A percentile compares a stretch with the other conserved stretches of the same genome.
phyloP scores from a whole-genome alignment of 2,113 vertebrate genomes.

The Casuarius casuarius region DNA sequence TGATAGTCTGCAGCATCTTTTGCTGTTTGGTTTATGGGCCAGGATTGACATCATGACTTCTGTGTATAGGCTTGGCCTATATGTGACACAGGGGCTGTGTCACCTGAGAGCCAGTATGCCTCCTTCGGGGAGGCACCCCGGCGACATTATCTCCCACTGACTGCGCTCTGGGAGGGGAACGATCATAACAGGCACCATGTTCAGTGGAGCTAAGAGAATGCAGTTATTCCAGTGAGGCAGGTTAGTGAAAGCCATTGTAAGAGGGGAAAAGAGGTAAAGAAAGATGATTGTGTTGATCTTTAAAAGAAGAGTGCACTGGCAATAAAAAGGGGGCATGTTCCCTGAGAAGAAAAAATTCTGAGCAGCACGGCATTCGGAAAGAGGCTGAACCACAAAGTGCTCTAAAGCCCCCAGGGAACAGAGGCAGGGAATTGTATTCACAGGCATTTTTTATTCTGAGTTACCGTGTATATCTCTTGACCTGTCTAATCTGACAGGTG shows the following conservation, averaged over 20 bases:
- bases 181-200: background rate
- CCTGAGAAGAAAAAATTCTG: background rate
- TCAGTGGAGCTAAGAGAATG: background rate
- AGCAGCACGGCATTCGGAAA: background rate
- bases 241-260: background rate
- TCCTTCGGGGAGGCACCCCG: background rate
- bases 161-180: fast-evolving
- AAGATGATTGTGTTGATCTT: background rate
- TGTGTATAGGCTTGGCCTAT: background rate
- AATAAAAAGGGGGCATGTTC: background rate
- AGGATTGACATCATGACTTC: background rate
- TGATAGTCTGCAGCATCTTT: background rate
- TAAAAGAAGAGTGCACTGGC: background rate
- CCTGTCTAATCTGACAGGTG: background rate
- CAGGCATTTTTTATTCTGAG: background rate
- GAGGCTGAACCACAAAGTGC: background rate
- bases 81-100: background rate
- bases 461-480: background rate
- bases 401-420: fast-evolving
- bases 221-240: background rate
- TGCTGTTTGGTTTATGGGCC: background rate
- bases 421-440: background rate
- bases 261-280: background rate
- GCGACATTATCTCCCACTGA: background rate
- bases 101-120: background rate